Base-by-base conservation (phyloP, 2,888 invertebrate species). In the Lepas anatifera region DNA sequence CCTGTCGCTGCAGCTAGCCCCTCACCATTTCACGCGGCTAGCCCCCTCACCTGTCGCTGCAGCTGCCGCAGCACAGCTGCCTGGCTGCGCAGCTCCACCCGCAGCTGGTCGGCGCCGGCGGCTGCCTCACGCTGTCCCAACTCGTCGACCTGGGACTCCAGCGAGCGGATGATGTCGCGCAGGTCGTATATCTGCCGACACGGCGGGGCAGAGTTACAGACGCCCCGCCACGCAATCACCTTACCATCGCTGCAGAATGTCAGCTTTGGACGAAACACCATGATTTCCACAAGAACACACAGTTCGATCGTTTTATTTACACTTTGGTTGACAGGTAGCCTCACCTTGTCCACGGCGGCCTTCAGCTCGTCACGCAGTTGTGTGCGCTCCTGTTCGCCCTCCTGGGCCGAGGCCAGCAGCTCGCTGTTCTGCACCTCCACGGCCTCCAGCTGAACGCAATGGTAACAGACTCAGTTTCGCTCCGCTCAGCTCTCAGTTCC, bases 121-220 rank as follows among this genome's bases (percentile, higher is more conserved):
- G 86, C 84, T 0, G 80, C 78, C 77, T 90, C 90, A 67, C 84
- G 84, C 0, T 83, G 79, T 0, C 83, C 81, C 77, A 89, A 89
- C 18, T 83, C 81, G 77, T 90, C 89, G 0, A 92, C 80, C 77
- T 92, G 90, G 0, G 81, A 81, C 77, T 94, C 93, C 52, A 92
- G 79, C 74, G 89, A 89, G 0, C 85, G 82, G 69, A 93, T 89
- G 69, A 92, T 88, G 71, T 92, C 91, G 43, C 90, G 82, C 25
- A 92, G 81, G 18, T 88, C 83, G 75, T 83, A 83, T 32, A 90
- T 86, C 77, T 78, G 70, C n/a, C n/a, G n/a, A n/a, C n/a, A n/a
- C n/a, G n/a, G n/a, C n/a, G n/a, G n/a, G n/a, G n/a, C n/a, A n/a
- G n/a, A n/a, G n/a, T n/a, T n/a, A n/a, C n/a, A n/a, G n/a, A n/a